Percentiles rank a stretch among this genome's conserved stretches.
Evolutionary conservation across 2,888 invertebrate genomes (phyloP).

Genomic region (Stictocephala bisonia): DNA sequence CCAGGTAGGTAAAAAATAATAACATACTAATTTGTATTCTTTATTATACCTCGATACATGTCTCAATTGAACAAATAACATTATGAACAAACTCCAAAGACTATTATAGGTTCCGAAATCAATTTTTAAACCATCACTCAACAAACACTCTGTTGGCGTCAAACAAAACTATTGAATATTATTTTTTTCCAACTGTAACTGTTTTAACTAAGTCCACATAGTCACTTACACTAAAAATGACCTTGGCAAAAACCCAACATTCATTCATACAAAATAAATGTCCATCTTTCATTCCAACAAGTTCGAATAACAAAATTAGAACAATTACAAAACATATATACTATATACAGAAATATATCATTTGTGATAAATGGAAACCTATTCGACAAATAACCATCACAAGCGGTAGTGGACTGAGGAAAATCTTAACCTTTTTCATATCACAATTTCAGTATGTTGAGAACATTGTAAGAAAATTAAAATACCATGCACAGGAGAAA

Average conservation of each 20-base stretch:
- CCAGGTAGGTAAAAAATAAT: no score
- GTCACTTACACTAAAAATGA: constrained; percentile 23
- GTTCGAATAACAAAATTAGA: constrained; percentile 17
- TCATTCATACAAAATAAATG: constrained; percentile 6
- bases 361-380: constrained; percentile 30
- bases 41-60: constrained; percentile 40
- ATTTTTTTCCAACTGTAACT: constrained; percentile 13
- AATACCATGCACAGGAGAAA: no score
- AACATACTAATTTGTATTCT: constrained; percentile 29
- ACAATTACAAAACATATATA: constrained; percentile 37
- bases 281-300: constrained; percentile 9
- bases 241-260: constrained; percentile 10
- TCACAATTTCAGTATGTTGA: constrained; percentile 1
- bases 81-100: constrained; percentile 27
- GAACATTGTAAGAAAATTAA: background rate
- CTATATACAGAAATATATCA: constrained; percentile 36
- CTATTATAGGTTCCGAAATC: constrained; percentile 32
- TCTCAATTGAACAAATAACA: constrained; percentile 30
- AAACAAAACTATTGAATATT: constrained; percentile 19
- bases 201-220: constrained; percentile 24
- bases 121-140: constrained; percentile 25
- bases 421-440: constrained; percentile 3
- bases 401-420: constrained; percentile 19
- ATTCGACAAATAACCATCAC: constrained; percentile 35
- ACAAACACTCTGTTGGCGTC: constrained; percentile 25